These are phyloP conservation scores for Acrobasis suavella DNA, from an alignment of 2,888 invertebrate species.

Conservation along the genomic window DNA sequence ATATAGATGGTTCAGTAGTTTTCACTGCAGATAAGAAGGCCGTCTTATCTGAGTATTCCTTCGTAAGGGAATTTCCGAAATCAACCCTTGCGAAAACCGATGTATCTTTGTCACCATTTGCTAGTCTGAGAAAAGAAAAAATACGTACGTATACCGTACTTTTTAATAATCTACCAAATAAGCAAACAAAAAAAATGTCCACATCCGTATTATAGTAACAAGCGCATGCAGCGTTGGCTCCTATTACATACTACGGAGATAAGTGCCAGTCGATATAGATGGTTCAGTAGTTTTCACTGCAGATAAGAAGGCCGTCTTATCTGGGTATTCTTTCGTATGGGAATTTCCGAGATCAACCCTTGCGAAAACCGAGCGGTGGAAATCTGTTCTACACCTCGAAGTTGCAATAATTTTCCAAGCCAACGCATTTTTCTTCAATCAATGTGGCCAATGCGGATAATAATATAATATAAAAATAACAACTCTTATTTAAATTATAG, in stretches of 20 bases:
- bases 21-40: slow-evolving; percentile 13
- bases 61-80: slow-evolving; percentile 12
- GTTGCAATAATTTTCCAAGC: neutral
- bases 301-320: slow-evolving; percentile 16
- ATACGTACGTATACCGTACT: no score
- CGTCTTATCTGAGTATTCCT: slow-evolving; percentile 16
- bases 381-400: neutral
- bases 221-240: slow-evolving; percentile 9
- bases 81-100: slow-evolving; percentile 10
- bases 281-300: slow-evolving; percentile 22
- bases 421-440: no score
- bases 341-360: slow-evolving; percentile 9
- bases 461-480: no score
- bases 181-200: no score
- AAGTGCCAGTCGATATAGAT: slow-evolving; percentile 10
- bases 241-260: slow-evolving; percentile 13
- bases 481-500: no score
- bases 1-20: slow-evolving; percentile 22
- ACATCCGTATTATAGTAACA: slow-evolving; percentile 22
- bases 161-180: no score
- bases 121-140: no score
- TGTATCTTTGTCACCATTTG: no score
- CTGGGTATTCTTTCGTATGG: slow-evolving; percentile 15
- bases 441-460: no score
- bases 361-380: slow-evolving; percentile 9